A percentile compares a stretch with the other conserved stretches of the same genome.
These are phyloP conservation scores for Tenrec ecaudatus DNA, from an alignment of 2,113 vertebrate genomes.

Conservation along the genomic window DNA sequence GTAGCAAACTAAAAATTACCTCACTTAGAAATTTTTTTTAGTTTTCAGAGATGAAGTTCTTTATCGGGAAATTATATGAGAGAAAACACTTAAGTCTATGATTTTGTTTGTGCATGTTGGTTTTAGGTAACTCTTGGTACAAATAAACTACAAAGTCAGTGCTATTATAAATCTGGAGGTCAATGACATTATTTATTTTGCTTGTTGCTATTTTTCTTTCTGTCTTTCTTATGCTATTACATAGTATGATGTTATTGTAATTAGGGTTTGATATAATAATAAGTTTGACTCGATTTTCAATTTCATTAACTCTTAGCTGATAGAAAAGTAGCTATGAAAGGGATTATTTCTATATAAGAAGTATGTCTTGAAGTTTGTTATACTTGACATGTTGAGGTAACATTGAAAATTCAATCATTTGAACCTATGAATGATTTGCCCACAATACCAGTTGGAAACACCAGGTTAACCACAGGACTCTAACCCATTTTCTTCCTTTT, in stretches of 20 bases:
- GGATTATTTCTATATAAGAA: background rate
- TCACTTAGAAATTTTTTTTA: slow-evolving; percentile 31
- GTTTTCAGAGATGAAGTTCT: slow-evolving; percentile 54
- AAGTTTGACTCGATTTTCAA: background rate
- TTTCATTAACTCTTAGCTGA: background rate
- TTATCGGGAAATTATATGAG: slow-evolving; percentile 32
- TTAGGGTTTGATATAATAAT: background rate
- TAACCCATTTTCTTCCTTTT: background rate
- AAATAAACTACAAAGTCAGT: background rate
- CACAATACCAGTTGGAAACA: background rate
- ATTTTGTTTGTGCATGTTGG: slow-evolving; percentile 1
- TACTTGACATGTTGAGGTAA: background rate
- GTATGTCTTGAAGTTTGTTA: background rate
- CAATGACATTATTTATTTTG: background rate
- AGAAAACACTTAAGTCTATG: slow-evolving; percentile 39
- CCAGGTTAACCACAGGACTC: background rate
- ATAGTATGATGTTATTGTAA: background rate
- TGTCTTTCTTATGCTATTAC: background rate
- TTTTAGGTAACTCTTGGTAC: background rate
- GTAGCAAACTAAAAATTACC: background rate
- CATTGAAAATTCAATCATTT: background rate
- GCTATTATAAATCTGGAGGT: background rate
- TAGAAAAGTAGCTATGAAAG: background rate
- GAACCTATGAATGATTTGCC: background rate
- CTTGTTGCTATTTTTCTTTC: background rate